Percentiles rank a stretch among this genome's conserved stretches.
These are phyloP conservation scores for Plectus sambesii DNA, from an alignment of 1,140 invertebrate genomes.

Conservation along the genomic window DNA sequence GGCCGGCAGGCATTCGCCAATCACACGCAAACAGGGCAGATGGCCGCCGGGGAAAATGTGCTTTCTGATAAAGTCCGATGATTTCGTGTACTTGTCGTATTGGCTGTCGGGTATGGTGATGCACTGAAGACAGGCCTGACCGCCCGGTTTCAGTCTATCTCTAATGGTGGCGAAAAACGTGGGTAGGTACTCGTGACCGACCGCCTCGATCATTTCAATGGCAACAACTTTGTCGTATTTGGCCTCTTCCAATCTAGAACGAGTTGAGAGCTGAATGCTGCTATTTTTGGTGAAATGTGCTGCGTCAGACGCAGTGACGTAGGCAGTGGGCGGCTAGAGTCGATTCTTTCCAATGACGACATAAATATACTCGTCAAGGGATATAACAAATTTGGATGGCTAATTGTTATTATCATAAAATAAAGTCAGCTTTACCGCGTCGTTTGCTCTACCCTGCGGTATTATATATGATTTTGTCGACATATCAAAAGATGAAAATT, in stretches of 20 bases:
- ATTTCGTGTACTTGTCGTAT: conserved; percentile 28
- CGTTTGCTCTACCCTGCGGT: too few species aligned
- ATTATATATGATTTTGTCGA: too few species aligned
- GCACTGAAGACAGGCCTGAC: conserved; percentile 25
- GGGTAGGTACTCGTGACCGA: conserved; percentile 31
- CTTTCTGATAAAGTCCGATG: conserved; percentile 34
- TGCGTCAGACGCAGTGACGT: too few species aligned
- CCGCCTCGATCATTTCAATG: conserved; percentile 35
- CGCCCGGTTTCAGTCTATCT: conserved; percentile 23
- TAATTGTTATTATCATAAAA: too few species aligned
- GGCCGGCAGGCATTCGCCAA: conserved; percentile 14
- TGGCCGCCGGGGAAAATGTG: conserved; percentile 36
- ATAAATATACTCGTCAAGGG: too few species aligned
- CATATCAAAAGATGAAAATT: too few species aligned
- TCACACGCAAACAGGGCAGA: conserved; percentile 21
- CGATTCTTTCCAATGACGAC: too few species aligned
- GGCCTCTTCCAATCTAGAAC: conserved; percentile 19
- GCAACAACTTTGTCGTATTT: conserved; percentile 26
- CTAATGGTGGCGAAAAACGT: conserved; percentile 26
- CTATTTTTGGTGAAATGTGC: background rate
- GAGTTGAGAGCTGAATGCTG: background rate
- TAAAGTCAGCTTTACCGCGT: too few species aligned
- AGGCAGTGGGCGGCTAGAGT: too few species aligned
- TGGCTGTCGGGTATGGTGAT: conserved; percentile 30
- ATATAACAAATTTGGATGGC: too few species aligned